Evolutionary conservation across 2,888 invertebrate genomes (phyloP).

Genomic region (Cepaea hortensis): DNA sequence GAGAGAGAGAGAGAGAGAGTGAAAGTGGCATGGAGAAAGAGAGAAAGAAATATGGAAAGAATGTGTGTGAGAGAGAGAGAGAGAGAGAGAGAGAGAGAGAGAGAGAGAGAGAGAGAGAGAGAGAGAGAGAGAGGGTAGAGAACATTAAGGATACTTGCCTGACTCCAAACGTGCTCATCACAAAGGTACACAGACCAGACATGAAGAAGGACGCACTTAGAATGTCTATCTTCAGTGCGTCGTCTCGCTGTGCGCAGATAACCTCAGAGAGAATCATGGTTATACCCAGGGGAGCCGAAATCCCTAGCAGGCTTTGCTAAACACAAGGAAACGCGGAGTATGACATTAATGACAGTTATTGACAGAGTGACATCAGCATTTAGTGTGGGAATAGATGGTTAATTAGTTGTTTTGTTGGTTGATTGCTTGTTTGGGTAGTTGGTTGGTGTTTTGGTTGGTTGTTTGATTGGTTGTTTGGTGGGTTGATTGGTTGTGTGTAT

Average conservation of each 20-base stretch:
- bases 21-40: too few species aligned
- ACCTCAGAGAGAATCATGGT: constrained; percentile 61
- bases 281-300: constrained; percentile 58
- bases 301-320: constrained; percentile 62
- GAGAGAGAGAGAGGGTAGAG: neutral
- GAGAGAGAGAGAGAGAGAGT: too few species aligned
- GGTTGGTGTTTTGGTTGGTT: too few species aligned
- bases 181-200: constrained; percentile 61
- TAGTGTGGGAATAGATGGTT: too few species aligned
- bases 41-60: too few species aligned
- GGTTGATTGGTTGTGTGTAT: too few species aligned
- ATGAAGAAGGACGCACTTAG: constrained; percentile 63
- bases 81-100: neutral
- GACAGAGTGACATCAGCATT: too few species aligned
- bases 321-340: neutral
- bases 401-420: too few species aligned
- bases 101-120: neutral
- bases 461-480: too few species aligned
- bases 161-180: constrained; percentile 61
- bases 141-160: constrained; percentile 49
- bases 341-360: too few species aligned
- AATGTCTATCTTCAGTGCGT: constrained; percentile 59
- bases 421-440: too few species aligned
- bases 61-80: neutral
- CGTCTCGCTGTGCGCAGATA: constrained; percentile 60